Conservation (phyloP, 2,797 vertebrate genomes). For the Pipistrellus kuhlii region DNA sequence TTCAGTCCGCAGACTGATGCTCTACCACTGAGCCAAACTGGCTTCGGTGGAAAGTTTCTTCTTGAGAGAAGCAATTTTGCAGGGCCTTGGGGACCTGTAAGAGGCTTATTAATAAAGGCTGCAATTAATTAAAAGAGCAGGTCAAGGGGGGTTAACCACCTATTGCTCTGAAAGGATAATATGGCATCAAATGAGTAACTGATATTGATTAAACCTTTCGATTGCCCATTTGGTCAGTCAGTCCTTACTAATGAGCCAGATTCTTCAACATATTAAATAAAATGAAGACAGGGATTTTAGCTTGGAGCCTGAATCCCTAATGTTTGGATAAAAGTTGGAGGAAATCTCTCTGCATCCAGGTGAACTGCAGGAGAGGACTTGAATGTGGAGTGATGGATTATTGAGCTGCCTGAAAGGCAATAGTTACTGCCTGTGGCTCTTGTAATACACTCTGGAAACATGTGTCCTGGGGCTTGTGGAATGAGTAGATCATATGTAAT, state of each 20-base stretch:
- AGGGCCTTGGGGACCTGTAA: neutral
- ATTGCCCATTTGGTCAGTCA: neutral
- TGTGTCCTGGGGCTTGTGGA: slow-evolving; percentile 27
- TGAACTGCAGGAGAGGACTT: neutral
- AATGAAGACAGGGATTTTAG: slow-evolving; percentile 51
- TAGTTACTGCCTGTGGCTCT: slow-evolving; percentile 8
- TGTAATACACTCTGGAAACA: slow-evolving; percentile 68
- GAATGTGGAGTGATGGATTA: slow-evolving; percentile 47
- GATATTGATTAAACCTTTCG: slow-evolving; percentile 60
- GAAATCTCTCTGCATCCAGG: slow-evolving; percentile 32
- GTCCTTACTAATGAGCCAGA: slow-evolving; percentile 59
- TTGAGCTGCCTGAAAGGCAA: slow-evolving; percentile 46
- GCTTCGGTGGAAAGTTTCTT: slow-evolving; percentile 21
- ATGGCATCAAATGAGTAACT: slow-evolving; percentile 9
- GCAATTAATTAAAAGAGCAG: slow-evolving; percentile 71
- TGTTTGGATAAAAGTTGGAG: slow-evolving; percentile 15
- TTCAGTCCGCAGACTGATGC: too few species aligned
- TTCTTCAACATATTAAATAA: slow-evolving; percentile 70
- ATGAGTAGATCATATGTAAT: slow-evolving; percentile 14
- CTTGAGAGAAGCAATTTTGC: slow-evolving; percentile 36
- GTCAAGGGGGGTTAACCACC: slow-evolving; percentile 46
- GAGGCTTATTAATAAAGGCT: slow-evolving; percentile 54
- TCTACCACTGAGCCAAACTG: too few species aligned
- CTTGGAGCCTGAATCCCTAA: slow-evolving; percentile 31
- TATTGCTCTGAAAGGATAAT: slow-evolving; percentile 1